Evolutionary conservation across 2,888 invertebrate species (phyloP).

Genomic region (Drosophila parthenogenetica): DNA sequence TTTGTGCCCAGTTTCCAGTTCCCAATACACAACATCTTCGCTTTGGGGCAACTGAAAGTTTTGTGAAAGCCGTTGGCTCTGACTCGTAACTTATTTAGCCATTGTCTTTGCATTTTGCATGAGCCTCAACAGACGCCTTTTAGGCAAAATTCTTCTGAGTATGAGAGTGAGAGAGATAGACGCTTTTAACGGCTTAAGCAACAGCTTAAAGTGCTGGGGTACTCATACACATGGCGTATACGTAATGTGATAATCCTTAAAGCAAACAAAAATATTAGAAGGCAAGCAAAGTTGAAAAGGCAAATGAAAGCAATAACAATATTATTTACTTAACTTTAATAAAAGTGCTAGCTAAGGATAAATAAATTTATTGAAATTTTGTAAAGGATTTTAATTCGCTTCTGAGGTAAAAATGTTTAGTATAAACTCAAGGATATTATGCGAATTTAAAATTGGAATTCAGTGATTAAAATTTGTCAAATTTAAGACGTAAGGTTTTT

Average conservation of each 20-base stretch:
- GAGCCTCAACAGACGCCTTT: conserved; percentile 29
- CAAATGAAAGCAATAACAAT: neutral
- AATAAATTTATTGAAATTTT: neutral
- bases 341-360: neutral
- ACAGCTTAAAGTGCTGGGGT: conserved; percentile 17
- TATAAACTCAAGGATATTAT: too few relatives aligned
- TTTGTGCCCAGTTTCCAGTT: too few relatives aligned
- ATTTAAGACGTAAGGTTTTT: too few relatives aligned
- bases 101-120: conserved; percentile 61
- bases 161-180: neutral
- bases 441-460: too few relatives aligned
- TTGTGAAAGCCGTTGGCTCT: conserved; percentile 5
- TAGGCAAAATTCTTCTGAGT: too few relatives aligned
- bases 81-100: conserved; percentile 45
- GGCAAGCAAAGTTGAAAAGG: conserved; percentile 14
- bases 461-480: too few relatives aligned
- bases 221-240: conserved; percentile 44
- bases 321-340: neutral
- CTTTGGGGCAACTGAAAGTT: conserved; percentile 22
- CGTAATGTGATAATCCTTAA: conserved; percentile 31
- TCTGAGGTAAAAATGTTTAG: too few relatives aligned
- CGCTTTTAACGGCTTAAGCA: conserved; percentile 48
- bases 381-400: neutral
- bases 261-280: neutral
- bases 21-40: neutral